Percentiles rank a stretch among this genome's conserved stretches.
These are phyloP conservation scores for Netelia virgata DNA, from an alignment of 2,888 invertebrate species.

Conservation along the genomic window DNA sequence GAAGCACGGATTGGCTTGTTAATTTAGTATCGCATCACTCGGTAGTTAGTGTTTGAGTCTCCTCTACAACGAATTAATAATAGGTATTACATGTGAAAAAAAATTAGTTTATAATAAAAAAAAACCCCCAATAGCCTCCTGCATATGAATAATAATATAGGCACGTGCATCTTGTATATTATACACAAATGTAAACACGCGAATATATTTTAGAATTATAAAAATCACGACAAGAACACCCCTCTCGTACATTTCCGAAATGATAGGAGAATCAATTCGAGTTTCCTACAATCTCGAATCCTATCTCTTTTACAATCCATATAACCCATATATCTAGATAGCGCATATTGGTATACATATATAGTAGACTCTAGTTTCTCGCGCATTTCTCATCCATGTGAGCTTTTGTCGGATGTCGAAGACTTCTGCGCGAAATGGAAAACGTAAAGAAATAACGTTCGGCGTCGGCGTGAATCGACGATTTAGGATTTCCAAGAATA, in stretches of 20 bases:
- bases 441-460: not conserved
- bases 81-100: no score
- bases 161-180: no score
- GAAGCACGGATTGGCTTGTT: no score
- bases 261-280: not conserved
- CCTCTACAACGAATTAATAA: no score
- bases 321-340: not conserved
- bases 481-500: not conserved
- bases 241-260: not conserved
- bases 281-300: not conserved
- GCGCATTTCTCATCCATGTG: not conserved
- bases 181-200: slow-evolving; percentile 3
- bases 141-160: no score
- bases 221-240: not conserved
- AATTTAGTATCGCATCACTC: no score
- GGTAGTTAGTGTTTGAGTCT: no score
- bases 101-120: no score
- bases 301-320: not conserved
- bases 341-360: not conserved
- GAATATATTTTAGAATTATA: not conserved
- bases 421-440: not conserved
- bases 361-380: not conserved
- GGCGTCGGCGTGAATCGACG: not conserved
- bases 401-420: not conserved
- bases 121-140: no score